Conservation (phyloP, 1,140 invertebrate genomes). For the Papilio polytes region DNA sequence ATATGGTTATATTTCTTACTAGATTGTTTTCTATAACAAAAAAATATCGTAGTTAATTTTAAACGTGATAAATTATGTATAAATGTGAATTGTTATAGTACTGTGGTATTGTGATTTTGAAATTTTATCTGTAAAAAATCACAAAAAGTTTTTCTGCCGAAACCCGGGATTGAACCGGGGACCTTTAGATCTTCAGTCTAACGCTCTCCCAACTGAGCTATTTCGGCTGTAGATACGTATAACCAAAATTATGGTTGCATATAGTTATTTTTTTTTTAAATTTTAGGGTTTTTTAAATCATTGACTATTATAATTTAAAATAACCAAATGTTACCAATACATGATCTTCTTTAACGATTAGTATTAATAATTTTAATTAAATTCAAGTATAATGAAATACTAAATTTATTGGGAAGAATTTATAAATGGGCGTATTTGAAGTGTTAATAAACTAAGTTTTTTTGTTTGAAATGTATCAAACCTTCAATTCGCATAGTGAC, state of each 20-base stretch:
- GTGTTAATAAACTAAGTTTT: background rate
- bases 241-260: background rate
- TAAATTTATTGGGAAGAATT: background rate
- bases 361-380: too few relatives aligned
- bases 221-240: constrained; percentile 71
- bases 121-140: background rate
- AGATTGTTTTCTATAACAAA: too few relatives aligned
- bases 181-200: constrained; percentile 85
- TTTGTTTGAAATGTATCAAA: background rate
- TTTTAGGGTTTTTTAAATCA: too few relatives aligned
- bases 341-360: too few relatives aligned
- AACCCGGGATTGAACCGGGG: constrained; percentile 84
- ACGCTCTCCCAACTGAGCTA: constrained; percentile 86
- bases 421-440: background rate
- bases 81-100: too few relatives aligned
- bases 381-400: too few relatives aligned
- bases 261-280: too few relatives aligned
- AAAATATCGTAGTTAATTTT: too few relatives aligned
- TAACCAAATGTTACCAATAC: too few relatives aligned
- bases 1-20: too few relatives aligned
- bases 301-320: background rate
- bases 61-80: too few relatives aligned
- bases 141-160: constrained; percentile 61
- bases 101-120: too few relatives aligned
- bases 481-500: background rate